Evolutionary conservation across 2,888 invertebrate genomes (phyloP), one percentile per base, ranked within the genome.

Genomic region (Geotrupes spiniger): DNA sequence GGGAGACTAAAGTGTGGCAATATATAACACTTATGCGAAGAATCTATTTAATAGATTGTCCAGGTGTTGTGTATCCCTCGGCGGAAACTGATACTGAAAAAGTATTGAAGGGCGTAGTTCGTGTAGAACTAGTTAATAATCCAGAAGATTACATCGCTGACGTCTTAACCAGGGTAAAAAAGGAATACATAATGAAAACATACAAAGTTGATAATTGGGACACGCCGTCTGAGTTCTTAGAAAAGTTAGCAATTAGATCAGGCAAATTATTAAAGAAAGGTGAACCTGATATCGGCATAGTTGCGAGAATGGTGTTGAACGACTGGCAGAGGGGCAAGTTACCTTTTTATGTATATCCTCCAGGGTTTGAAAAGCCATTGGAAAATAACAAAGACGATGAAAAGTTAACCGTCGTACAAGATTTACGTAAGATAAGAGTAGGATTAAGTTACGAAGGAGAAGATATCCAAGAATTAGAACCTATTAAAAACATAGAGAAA

Each of bases 281-380:
- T n/a, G 97, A 99, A 68, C 94, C 99, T 6, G 96, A 99, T 74
- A 76, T 95, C 12, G 76, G 81, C 39, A 89, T 89, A 51, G 89
- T 89, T 1, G 88, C 99, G 0, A 87, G 89, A 70, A 96, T 96
- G 90, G 84, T 99, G 6, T 79, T 99, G 1, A 99, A 99, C 76
- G 99, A 99, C 73, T 99, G 95, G 90, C 98, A 99, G 74, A 81
- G 99, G 64, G 99, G 99, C 3, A 95, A 94, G 73, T 75, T 99
- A 43, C 97, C 98, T 1, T 98, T 91, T 73, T 99, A 92, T 76
- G 86, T 92, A 2, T 79, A 85, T 36, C 97, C 97, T 10, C 87
- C 89, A 59, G 89, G 88, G 1, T 90, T 82, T 74, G 89, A 87
- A 71, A 73, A 79, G 39, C 87, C 89, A 2, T 72, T 83, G 55